Evolutionary conservation across 2,888 invertebrate genomes (phyloP), one percentile per base, ranked within the genome.

Genomic region (Cheilosia impressa): DNA sequence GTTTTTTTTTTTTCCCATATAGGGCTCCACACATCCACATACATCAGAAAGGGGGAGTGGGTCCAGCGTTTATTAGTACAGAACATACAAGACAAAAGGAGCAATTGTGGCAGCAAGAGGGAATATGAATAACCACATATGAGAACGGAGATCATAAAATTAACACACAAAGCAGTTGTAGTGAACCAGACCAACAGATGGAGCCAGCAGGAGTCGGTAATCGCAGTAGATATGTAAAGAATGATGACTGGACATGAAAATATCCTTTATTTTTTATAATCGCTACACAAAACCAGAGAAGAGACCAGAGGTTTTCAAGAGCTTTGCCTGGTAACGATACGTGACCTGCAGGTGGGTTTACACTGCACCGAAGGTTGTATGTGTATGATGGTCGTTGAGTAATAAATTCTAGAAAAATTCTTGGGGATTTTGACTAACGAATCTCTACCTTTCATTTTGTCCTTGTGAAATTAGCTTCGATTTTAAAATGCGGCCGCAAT

Each of bases 91-190:
- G 38, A 24, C 41, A 75, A 76, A 76, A 63, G 72, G 71, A 77
- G 47, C 77, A 77, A 73, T 58, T 85, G 68, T 62, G 76, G 72
- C 52, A 63, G 75, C 53, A 71, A 60, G 73, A 55, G 43, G 27
- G 50, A 77, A 76, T 72, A 72, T 81, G 81, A 81, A 81, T 77
- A 72, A 85, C 85, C 80, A 72, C 85, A 77, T 77, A 81, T 80
- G 75, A 72, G 76, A 80, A 81, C 68, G 72, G 69, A 72, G 72
- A 81, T 81, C 80, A 85, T 81, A 85, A 85, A 85, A 85, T 85
- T 85, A 85, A 85, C 80, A 85, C 85, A 81, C 71, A 85, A 85
- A 77, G 76, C 80, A 81, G 66, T 81, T 31, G 31, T 31, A 31
- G 31, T 31, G 31, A 31, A 31, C 31, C 31, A 66, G 77, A 81